Base-by-base conservation (phyloP, 2,113 vertebrate species). In the Caranx ignobilis region DNA sequence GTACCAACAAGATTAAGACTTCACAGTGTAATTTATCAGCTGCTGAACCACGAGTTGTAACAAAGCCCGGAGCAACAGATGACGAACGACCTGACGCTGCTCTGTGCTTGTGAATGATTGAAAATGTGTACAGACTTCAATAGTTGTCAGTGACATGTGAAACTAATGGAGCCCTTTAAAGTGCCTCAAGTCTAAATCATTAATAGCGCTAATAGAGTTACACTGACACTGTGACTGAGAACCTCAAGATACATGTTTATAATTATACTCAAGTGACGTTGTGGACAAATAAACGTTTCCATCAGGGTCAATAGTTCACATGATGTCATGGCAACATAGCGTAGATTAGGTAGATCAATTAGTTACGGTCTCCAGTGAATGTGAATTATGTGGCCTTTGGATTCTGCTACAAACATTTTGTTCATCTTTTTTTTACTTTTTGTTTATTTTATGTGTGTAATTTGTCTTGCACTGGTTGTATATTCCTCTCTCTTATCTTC, bases 101-200 rank as follows among this genome's bases (percentile, higher is more conserved):
- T 62, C 45, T 39, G 54, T 45, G 60, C 70, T 76, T 56, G 32
- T 71, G 60, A 81, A 35, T 63, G 78, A 86, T 57, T 79, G 59
- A 68, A 71, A 80, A 57, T 72, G 65, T 76, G 74, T 50, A 65
- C 62, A 61, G 68, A 92, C 71, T 87, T 91, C 87, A 86, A 90
- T 87, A 87, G 85, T 77, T 73, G 79, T 88, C 87, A 69, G 16
- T 37, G 82, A 81, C 88, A 75, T 71, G 63, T 83, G 55, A 83
- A 83, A 89, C 52, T 75, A 85, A 90, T 85, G 86, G 81, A 61
- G 64, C 47, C 47, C 59, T 84, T 77, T 71, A 62, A 47, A 88
- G 39, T 71, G 78, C 83, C 78, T 76, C 67, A n/a, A 66, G 76
- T 75, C 89, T 75, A 59, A 74, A 85, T 83, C 83, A 87, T 84